Evolutionary conservation across 1,140 invertebrate genomes (phyloP).

Genomic region (Drosophila pruinosa): DNA sequence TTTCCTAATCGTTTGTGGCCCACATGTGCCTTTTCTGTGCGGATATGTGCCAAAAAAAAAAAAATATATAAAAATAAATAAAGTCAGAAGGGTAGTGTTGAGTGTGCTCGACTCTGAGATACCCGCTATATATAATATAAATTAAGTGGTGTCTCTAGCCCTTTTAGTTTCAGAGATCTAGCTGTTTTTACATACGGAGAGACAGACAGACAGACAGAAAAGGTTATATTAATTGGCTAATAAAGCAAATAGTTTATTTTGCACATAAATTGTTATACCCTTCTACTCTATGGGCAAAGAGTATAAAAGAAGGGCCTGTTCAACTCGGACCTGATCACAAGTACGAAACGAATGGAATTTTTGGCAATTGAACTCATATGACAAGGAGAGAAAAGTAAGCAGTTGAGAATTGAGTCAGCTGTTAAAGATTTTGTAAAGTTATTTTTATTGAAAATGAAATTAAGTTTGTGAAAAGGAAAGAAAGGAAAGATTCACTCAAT

Average conservation of each 20-base stretch:
- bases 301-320: neutral
- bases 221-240: too few species aligned
- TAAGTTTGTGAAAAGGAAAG: neutral
- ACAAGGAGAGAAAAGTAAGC: neutral
- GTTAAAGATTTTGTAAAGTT: neutral
- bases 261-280: too few species aligned
- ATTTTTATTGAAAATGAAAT: neutral
- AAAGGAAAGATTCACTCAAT: neutral
- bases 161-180: too few species aligned
- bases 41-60: neutral
- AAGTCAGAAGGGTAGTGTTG: too few species aligned
- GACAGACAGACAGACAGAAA: too few species aligned
- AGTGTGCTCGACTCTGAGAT: too few species aligned
- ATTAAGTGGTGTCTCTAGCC: too few species aligned
- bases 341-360: neutral
- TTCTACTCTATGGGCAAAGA: too few species aligned
- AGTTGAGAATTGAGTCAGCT: conserved; percentile 2
- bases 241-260: too few species aligned
- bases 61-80: too few species aligned
- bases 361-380: neutral
- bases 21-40: neutral
- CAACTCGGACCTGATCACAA: neutral
- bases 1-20: neutral
- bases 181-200: too few species aligned
- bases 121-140: too few species aligned